Conservation (phyloP, 2,113 vertebrate genomes). For the Trachemys scripta region DNA sequence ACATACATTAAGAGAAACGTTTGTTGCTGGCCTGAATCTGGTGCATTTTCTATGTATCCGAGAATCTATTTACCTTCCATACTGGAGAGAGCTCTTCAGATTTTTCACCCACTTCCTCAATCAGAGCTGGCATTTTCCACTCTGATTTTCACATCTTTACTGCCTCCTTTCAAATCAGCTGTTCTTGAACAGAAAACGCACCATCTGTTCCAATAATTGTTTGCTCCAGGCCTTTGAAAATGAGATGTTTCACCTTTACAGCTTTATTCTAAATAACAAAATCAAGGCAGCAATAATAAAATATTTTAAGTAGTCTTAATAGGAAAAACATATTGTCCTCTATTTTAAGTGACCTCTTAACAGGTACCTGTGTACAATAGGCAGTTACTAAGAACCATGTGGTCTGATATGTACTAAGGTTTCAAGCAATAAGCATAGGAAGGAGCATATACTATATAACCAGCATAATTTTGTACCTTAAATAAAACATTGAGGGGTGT, state of each 20-base stretch:
- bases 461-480: background rate
- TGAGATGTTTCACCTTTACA: background rate
- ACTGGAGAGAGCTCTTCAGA: conserved; percentile 16
- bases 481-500: fast-evolving
- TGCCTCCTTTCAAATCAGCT: conserved; percentile 17
- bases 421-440: background rate
- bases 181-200: conserved; percentile 12
- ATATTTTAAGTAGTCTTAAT: background rate
- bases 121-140: conserved; percentile 18
- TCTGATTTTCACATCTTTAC: conserved; percentile 13
- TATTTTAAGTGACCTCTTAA: conserved; percentile 7
- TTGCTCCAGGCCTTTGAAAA: background rate
- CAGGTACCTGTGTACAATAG: background rate
- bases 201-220: fast-evolving
- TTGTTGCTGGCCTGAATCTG: background rate
- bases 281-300: background rate
- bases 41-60: background rate
- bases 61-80: background rate
- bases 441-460: background rate
- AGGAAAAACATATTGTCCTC: background rate
- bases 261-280: background rate
- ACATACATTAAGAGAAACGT: background rate
- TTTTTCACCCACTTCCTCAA: conserved; percentile 11
- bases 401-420: background rate
- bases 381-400: background rate